phyloP scores from a whole-genome alignment of 2,797 vertebrate species.

The Hafferia zeledoni region DNA sequence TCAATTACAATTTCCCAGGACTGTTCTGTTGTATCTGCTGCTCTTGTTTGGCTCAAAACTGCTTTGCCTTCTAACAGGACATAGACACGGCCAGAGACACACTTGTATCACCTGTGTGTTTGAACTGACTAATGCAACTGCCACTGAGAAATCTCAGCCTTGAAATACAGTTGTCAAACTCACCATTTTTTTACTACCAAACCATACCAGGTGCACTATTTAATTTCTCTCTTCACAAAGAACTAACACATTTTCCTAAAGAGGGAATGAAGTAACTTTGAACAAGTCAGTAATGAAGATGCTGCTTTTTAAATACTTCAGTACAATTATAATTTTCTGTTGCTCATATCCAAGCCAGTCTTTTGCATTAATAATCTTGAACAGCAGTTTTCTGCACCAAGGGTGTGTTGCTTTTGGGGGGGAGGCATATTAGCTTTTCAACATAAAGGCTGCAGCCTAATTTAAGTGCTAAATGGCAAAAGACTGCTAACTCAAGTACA shows the following conservation, averaged over 20 bases:
- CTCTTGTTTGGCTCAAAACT: not conserved
- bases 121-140: not conserved
- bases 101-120: not conserved
- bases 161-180: not conserved
- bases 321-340: not conserved
- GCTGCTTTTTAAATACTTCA: not conserved
- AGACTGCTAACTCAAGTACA: not conserved
- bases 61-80: not conserved
- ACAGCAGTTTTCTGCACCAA: not conserved
- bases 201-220: not conserved
- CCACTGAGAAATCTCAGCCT: not conserved
- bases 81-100: not conserved
- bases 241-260: not conserved
- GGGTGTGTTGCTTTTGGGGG: not conserved
- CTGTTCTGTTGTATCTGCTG: not conserved
- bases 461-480: conserved; percentile 2
- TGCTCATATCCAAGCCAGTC: not conserved
- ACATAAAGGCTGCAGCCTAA: not conserved
- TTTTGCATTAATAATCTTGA: not conserved
- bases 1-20: not conserved
- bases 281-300: not conserved
- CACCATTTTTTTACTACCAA: not conserved
- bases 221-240: not conserved
- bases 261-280: not conserved
- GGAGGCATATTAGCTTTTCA: not conserved